Conservation (phyloP, 1,140 invertebrate genomes). For the Pomacea maculata region DNA sequence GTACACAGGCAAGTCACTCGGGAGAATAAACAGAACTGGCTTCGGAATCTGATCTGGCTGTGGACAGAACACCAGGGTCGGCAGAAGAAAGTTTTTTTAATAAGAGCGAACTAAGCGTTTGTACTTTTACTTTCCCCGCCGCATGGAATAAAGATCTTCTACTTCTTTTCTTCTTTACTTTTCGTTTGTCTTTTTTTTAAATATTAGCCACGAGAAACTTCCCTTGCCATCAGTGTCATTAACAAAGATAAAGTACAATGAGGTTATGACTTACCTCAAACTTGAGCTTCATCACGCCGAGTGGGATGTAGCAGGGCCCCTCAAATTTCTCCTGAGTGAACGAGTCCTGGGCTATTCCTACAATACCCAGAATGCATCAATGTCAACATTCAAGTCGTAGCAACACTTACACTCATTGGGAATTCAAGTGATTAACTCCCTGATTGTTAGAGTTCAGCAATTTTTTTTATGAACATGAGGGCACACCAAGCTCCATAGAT, state of each 20-base stretch:
- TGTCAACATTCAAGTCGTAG: background rate
- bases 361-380: background rate
- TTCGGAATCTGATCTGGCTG: no score
- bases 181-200: background rate
- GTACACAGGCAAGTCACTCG: no score
- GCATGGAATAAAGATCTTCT: no score
- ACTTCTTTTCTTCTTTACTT: constrained; percentile 1
- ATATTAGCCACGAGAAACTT: no score
- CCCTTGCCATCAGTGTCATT: no score
- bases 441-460: background rate
- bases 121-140: no score
- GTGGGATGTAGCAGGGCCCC: constrained; percentile 47
- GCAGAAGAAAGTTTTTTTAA: no score
- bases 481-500: background rate
- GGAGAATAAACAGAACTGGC: no score
- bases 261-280: constrained; percentile 23
- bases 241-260: no score
- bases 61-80: no score
- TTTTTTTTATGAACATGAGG: background rate
- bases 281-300: constrained; percentile 43
- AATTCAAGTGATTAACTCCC: background rate
- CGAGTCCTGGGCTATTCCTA: constrained; percentile 40
- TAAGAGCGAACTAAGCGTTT: no score
- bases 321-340: constrained; percentile 40
- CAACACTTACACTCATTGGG: background rate